Base-by-base conservation (phyloP, 2,113 vertebrate genomes). In the Athene noctua region DNA sequence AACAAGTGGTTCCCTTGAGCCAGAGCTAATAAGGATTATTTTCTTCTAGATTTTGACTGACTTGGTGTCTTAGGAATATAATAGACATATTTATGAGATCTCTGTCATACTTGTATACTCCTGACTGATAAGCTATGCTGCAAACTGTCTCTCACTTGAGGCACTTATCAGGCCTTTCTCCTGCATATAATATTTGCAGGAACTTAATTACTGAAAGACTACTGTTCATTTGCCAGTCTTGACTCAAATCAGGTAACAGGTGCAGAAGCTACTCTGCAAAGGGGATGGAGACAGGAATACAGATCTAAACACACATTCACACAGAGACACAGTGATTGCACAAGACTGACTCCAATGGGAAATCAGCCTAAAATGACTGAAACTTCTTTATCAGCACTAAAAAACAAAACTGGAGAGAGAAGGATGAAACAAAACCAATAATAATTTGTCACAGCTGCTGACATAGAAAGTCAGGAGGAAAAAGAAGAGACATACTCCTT, bases 321-420 rank as follows among this genome's bases (percentile, higher is more conserved):
- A 44, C 0, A 2, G 62, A 46, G 30, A 49, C 16, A 14, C 1
- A 0, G 9, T 79, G 78, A 27, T 46, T 74, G 34, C 8, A 0
- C 40, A 46, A 62, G 30, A 40, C 30, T 34, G 20, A 77, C 22
- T 86, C 29, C 49, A 80, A 10, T 19, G 20, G 63, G 52, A 86
- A 83, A 63, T 57, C 29, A 89, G 22, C 44, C 49, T 59, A 68
- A 89, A 91, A 80, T 61, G 1, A 74, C 19, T 47, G 15, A 52
- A 7, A 26, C 9, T 62, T 75, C 30, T 80, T 73, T 85, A 68
- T 72, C 16, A 73, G 30, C 46, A 87, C 26, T 55, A 36, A 51
- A 68, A 80, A 59, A 6, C 26, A 80, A 61, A 70, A 52, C 12
- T 9, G 38, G 51, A 61, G 47, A 85, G 23, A 73, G 14, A 71